Evolutionary conservation across 2,113 vertebrate species (phyloP).

Genomic region (Pogonocichla stellata): DNA sequence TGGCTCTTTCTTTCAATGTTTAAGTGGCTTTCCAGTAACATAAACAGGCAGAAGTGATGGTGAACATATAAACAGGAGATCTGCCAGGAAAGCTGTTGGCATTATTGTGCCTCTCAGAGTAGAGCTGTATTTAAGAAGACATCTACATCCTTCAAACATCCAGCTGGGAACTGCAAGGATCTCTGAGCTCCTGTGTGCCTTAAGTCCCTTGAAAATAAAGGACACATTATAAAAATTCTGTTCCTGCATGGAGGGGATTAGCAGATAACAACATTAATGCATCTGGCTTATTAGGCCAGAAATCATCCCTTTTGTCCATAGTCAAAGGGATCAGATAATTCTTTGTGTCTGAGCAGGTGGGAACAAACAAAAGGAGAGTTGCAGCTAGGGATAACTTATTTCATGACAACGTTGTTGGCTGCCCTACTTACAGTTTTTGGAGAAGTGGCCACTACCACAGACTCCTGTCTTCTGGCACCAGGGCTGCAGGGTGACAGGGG

Average conservation of each 20-base stretch:
- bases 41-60: neutral
- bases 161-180: neutral
- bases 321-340: neutral
- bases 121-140: neutral
- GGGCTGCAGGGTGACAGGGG: conserved; percentile 59
- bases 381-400: neutral
- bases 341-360: neutral
- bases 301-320: neutral
- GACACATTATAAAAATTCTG: neutral
- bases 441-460: conserved; percentile 57
- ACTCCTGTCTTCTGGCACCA: conserved; percentile 73
- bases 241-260: neutral
- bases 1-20: neutral
- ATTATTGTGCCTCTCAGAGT: neutral
- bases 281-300: neutral
- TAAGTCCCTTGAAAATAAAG: neutral
- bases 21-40: neutral
- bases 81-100: neutral
- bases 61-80: neutral
- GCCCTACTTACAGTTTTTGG: conserved; percentile 76
- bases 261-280: neutral
- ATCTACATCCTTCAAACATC: neutral
- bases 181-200: neutral
- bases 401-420: neutral
- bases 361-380: neutral